Evolutionary conservation across 2,888 invertebrate genomes (phyloP).

Genomic region (Tetanocera ferruginea): DNA sequence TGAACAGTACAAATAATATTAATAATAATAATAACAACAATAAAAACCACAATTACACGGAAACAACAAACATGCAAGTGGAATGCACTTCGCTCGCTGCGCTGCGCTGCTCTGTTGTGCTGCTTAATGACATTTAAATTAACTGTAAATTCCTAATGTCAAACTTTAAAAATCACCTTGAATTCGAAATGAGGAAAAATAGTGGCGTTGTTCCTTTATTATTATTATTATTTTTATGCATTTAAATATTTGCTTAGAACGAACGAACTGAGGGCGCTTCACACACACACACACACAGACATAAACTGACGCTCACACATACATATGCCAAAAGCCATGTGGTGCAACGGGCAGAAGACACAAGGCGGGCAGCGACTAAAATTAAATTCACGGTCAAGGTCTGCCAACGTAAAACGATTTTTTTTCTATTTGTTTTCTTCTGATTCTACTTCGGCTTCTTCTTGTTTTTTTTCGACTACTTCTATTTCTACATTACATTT

Average conservation of each 20-base stretch:
- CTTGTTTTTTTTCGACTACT: neutral
- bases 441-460: neutral
- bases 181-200: neutral
- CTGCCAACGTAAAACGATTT: constrained; percentile 39
- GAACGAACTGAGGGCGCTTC: constrained; percentile 15
- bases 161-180: constrained; percentile 16
- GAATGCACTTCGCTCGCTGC: constrained; percentile 26
- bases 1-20: neutral
- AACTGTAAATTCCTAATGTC: constrained; percentile 29
- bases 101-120: neutral
- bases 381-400: constrained; percentile 69
- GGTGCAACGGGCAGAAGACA: neutral
- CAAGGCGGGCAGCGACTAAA: constrained; percentile 56
- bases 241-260: neutral
- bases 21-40: constrained; percentile 8
- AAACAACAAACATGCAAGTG: constrained; percentile 13
- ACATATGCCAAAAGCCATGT: neutral
- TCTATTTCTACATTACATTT: neutral
- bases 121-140: constrained; percentile 31
- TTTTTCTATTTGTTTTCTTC: neutral
- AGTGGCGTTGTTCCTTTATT: neutral
- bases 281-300: neutral
- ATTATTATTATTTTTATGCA: constrained; percentile 4
- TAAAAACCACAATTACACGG: constrained; percentile 3
- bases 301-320: neutral